Evolutionary conservation across 2,797 vertebrate genomes (phyloP).

Genomic region (Lindbergichthys nudifrons): DNA sequence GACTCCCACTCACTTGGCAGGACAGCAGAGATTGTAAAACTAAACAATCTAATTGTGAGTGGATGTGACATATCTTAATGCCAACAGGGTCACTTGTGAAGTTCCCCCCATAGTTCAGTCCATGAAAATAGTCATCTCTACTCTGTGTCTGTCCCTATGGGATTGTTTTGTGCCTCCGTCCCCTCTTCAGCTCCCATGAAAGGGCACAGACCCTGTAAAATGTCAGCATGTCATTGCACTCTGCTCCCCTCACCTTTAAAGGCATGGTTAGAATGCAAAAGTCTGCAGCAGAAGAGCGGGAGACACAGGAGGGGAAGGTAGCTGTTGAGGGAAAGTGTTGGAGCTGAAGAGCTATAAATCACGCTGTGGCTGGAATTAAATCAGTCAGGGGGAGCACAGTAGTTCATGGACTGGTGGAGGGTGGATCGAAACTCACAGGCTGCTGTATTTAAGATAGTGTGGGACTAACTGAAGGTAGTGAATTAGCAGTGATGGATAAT

Average conservation of each 20-base stretch:
- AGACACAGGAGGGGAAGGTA: background rate
- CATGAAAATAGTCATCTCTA: background rate
- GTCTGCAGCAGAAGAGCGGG: background rate
- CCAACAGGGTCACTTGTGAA: background rate
- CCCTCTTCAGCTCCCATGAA: constrained; percentile 21
- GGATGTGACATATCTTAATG: background rate
- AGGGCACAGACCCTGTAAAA: constrained; percentile 43
- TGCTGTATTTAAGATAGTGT: constrained; percentile 4
- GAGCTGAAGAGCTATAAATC: constrained; percentile 46
- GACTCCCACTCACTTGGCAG: constrained; percentile 39
- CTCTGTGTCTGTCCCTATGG: background rate
- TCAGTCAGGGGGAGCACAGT: constrained; percentile 35
- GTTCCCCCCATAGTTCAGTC: background rate
- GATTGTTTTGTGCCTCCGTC: background rate
- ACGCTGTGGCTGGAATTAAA: constrained; percentile 40
- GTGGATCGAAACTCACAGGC: constrained; percentile 15
- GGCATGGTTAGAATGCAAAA: constrained; percentile 18
- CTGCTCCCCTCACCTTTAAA: constrained; percentile 57
- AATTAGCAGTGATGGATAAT: constrained; percentile 25
- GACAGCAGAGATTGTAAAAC: background rate
- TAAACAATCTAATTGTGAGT: background rate
- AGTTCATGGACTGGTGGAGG: constrained; percentile 11
- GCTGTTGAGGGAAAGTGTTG: constrained; percentile 18
- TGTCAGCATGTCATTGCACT: constrained; percentile 35
- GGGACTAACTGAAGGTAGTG: constrained; percentile 30